A percentile compares a stretch with the other conserved stretches of the same genome.
Conservation (phyloP, 2,888 invertebrate species). For the Amphipoea lucens region DNA sequence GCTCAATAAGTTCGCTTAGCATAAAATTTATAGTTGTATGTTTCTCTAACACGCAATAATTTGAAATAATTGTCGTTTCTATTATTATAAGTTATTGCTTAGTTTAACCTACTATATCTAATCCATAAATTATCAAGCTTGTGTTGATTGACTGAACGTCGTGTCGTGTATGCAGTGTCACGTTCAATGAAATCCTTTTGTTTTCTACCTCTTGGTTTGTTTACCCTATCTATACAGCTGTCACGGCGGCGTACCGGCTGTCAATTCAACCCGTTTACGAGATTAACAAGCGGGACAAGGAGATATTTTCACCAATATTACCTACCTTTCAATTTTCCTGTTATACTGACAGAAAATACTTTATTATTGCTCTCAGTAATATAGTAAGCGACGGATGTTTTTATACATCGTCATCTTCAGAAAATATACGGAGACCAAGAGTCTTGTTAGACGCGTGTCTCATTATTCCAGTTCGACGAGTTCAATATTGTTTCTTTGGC, state of each 20-base stretch:
- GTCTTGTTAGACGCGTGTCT: slow-evolving; percentile 68
- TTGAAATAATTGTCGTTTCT: slow-evolving; percentile 30
- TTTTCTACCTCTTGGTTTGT: slow-evolving; percentile 23
- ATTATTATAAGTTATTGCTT: slow-evolving; percentile 38
- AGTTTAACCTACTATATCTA: slow-evolving; percentile 7
- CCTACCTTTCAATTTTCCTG: slow-evolving; percentile 51
- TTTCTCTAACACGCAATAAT: slow-evolving; percentile 39
- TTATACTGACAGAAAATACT: slow-evolving; percentile 44
- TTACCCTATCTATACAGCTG: slow-evolving; percentile 29
- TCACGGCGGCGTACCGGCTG: slow-evolving; percentile 9
- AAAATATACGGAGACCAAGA: slow-evolving; percentile 64
- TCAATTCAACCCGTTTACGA: slow-evolving; percentile 42
- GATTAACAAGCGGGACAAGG: slow-evolving; percentile 41
- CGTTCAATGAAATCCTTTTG: slow-evolving; percentile 32
- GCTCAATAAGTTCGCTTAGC: slow-evolving; percentile 6
- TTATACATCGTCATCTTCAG: slow-evolving; percentile 46
- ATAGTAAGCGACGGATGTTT: slow-evolving; percentile 56
- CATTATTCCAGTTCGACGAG: slow-evolving; percentile 74
- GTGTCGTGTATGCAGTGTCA: slow-evolving; percentile 19
- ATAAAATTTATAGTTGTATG: slow-evolving; percentile 24
- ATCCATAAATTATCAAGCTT: slow-evolving; percentile 20
- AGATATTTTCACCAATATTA: slow-evolving; percentile 50
- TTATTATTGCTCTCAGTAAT: slow-evolving; percentile 54
- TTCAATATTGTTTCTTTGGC: slow-evolving; percentile 76
- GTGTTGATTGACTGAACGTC: not conserved